phyloP scores from a whole-genome alignment of 2,113 vertebrate genomes.

The Leptosomus discolor region DNA sequence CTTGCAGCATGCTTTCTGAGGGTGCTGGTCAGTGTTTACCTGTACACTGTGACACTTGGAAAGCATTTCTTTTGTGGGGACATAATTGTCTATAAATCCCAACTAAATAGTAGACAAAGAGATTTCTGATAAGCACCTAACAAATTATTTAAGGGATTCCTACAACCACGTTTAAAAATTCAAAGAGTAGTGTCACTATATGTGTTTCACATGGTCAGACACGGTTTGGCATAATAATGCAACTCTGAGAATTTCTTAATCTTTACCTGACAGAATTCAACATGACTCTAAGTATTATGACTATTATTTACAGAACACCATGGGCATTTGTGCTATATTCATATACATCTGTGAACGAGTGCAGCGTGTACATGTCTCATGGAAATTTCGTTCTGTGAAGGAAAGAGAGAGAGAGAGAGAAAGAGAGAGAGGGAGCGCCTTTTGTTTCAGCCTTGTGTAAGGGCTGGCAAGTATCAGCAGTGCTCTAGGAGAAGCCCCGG shows the following conservation, averaged over 20 bases:
- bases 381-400: not conserved
- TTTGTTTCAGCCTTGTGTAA: constrained; percentile 24
- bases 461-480: not conserved
- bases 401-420: not conserved
- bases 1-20: not conserved
- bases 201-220: not conserved
- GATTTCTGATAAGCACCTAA: not conserved
- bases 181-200: not conserved
- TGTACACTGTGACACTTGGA: not conserved
- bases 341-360: not conserved
- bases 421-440: too few relatives aligned
- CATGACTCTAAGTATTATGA: not conserved
- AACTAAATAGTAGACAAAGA: not conserved
- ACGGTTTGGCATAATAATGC: not conserved
- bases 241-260: not conserved
- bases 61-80: constrained; percentile 7
- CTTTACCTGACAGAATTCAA: not conserved
- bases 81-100: constrained; percentile 33
- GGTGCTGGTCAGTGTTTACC: constrained; percentile 41
- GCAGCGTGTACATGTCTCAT: not conserved
- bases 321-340: not conserved
- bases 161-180: not conserved
- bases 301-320: not conserved
- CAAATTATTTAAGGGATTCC: constrained; percentile 36
- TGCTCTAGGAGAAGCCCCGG: not conserved